A percentile compares a stretch with the other conserved stretches of the same genome.
Conservation (phyloP, 1,140 invertebrate species). For the Achatina immaculata region DNA sequence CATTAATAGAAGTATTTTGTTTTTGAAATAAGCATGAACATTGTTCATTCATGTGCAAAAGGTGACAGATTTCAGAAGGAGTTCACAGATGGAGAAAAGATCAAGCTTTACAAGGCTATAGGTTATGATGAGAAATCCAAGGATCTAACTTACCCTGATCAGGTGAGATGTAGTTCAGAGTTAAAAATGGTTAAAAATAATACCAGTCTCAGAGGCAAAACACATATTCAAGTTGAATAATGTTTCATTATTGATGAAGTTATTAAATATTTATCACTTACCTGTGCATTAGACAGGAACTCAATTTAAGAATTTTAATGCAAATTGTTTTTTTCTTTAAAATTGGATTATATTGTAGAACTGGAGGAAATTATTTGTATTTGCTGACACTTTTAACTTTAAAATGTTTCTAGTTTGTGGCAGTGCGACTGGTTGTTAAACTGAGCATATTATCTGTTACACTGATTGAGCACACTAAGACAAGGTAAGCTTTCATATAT, state of each 20-base stretch:
- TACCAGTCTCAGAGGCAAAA: too few species aligned
- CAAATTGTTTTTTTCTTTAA: too few species aligned
- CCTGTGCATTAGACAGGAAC: too few species aligned
- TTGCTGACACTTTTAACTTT: not conserved
- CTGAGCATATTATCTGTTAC: constrained; percentile 77
- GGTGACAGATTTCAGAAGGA: constrained; percentile 89
- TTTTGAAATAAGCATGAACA: not conserved
- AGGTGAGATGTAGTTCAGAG: constrained; percentile 68
- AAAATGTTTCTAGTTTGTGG: constrained; percentile 77
- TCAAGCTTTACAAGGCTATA: constrained; percentile 93
- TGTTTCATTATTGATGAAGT: too few species aligned
- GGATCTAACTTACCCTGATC: constrained; percentile 82
- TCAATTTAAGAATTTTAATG: too few species aligned
- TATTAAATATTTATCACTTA: too few species aligned
- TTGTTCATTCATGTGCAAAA: constrained; percentile 30
- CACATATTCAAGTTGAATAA: too few species aligned
- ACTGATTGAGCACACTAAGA: constrained; percentile 73
- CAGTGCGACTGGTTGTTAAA: constrained; percentile 80
- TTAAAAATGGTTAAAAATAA: too few species aligned
- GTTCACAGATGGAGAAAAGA: constrained; percentile 93
- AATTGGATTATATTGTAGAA: too few species aligned
- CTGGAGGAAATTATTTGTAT: too few species aligned
- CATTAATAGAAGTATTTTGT: too few species aligned
- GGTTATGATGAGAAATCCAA: constrained; percentile 91
- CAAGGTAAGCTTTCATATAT: not conserved